phyloP scores from a whole-genome alignment of 1,140 invertebrate genomes.

The Lamellibrachia luymesi region DNA sequence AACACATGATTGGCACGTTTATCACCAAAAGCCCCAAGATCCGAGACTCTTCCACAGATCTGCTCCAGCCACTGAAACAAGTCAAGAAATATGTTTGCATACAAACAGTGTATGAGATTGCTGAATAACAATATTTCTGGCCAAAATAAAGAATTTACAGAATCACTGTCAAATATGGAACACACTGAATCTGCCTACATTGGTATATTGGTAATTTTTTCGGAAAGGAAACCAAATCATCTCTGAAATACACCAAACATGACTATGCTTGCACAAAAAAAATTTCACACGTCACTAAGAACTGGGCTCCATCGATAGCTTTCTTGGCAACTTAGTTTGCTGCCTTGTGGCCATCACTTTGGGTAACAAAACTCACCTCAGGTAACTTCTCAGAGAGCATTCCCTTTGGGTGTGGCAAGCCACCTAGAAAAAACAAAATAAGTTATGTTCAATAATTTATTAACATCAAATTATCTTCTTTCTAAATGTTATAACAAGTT shows the following conservation, averaged over 20 bases:
- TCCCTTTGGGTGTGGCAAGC: constrained; percentile 85
- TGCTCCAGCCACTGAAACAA: constrained; percentile 74
- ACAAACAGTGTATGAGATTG: too few relatives aligned
- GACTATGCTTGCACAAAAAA: not conserved
- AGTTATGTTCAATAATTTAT: constrained; percentile 12
- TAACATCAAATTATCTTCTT: not conserved
- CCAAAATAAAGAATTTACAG: too few relatives aligned
- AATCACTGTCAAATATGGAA: too few relatives aligned
- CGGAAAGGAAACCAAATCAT: not conserved
- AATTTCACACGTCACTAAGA: not conserved
- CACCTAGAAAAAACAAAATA: constrained; percentile 55
- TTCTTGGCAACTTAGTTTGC: too few relatives aligned
- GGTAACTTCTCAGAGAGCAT: constrained; percentile 92
- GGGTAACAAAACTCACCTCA: constrained; percentile 40
- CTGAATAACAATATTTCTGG: too few relatives aligned
- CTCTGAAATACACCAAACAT: not conserved
- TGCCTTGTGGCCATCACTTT: not conserved
- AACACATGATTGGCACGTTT: constrained; percentile 88
- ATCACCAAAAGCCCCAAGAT: constrained; percentile 73
- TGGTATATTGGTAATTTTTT: too few relatives aligned
- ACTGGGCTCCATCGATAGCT: too few relatives aligned
- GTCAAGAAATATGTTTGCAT: constrained; percentile 25
- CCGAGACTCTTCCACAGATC: constrained; percentile 73
- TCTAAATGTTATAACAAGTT: too few relatives aligned
- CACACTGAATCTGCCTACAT: too few relatives aligned